Conservation (phyloP, 2,888 invertebrate genomes). For the Cabera pusaria region DNA sequence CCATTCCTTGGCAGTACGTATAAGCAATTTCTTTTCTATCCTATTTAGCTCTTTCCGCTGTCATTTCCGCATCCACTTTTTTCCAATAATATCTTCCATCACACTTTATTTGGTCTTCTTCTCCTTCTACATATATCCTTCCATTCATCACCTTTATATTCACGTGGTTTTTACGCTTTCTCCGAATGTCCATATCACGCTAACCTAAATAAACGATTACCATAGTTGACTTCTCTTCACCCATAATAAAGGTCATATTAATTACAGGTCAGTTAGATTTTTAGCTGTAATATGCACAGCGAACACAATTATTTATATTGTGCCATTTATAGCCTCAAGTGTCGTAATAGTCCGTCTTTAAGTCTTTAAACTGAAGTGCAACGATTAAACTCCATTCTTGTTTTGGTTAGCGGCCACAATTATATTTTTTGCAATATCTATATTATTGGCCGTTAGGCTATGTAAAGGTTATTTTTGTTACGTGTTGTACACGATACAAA, state of each 20-base stretch:
- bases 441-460: constrained; percentile 16
- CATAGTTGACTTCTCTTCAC: too few species aligned
- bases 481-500: constrained; percentile 14
- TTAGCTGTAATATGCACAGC: constrained; percentile 13
- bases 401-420: constrained; percentile 25
- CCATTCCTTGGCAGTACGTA: too few species aligned
- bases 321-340: constrained; percentile 9
- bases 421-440: constrained; percentile 25
- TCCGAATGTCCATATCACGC: too few species aligned
- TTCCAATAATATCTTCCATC: too few species aligned
- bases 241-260: constrained; percentile 5
- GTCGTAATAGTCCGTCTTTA: constrained; percentile 6
- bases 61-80: too few species aligned
- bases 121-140: too few species aligned
- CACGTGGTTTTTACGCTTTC: too few species aligned
- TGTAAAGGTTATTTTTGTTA: constrained; percentile 20
- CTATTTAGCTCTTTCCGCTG: too few species aligned
- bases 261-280: constrained; percentile 7
- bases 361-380: constrained; percentile 17
- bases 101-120: too few species aligned
- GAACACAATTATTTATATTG: constrained; percentile 17
- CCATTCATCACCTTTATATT: too few species aligned
- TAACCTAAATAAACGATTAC: too few species aligned
- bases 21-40: too few species aligned
- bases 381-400: constrained; percentile 13